These are phyloP conservation scores for Caenorhabditis sp. DNA, from an alignment of 2,888 invertebrate species.

Conservation along the genomic window DNA sequence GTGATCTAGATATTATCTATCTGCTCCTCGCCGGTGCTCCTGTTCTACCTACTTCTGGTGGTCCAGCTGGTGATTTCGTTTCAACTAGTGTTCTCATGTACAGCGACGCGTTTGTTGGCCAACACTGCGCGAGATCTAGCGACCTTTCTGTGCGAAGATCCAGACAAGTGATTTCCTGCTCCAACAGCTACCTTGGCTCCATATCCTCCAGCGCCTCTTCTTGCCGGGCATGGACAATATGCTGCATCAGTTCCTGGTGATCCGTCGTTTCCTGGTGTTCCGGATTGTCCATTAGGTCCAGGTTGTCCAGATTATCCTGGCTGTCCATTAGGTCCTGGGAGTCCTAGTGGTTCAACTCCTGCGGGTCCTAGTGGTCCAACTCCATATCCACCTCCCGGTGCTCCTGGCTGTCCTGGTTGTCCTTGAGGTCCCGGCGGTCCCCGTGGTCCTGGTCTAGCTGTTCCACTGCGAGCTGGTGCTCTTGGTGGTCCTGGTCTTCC, in stretches of 20 bases:
- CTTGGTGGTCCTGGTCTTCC: constrained; percentile 42
- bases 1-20: no score
- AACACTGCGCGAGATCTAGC: constrained; percentile 27
- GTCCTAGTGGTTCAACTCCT: no score
- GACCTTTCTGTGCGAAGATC: constrained; percentile 33
- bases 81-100: constrained; percentile 8
- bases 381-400: constrained; percentile 42
- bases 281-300: constrained; percentile 36
- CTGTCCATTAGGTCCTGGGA: constrained; percentile 40
- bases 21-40: no score
- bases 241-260: constrained; percentile 40
- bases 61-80: no score
- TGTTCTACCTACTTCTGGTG: no score
- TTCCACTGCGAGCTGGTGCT: constrained; percentile 31
- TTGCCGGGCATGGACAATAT: constrained; percentile 39
- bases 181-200: constrained; percentile 11
- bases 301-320: constrained; percentile 41
- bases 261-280: constrained; percentile 42
- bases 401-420: constrained; percentile 41
- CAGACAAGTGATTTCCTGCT: constrained; percentile 11
- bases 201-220: constrained; percentile 12
- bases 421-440: constrained; percentile 43
- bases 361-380: no score
- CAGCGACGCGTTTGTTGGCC: constrained; percentile 33
- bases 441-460: constrained; percentile 37